Conservation (phyloP, 1,140 invertebrate genomes). For the Drosophila malerkotliana region DNA sequence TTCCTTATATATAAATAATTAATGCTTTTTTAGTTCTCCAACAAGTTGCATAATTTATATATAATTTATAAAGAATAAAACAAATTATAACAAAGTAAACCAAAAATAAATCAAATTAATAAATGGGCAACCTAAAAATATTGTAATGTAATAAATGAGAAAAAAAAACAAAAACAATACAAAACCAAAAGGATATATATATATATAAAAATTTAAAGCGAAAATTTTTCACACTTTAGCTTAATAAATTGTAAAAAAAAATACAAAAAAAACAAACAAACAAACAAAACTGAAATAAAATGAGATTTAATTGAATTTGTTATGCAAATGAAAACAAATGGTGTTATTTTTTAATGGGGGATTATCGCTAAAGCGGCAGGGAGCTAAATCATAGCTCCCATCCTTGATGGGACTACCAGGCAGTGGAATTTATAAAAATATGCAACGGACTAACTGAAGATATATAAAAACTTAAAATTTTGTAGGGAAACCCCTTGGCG, state of each 20-base stretch:
- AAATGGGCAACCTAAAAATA: slow-evolving; percentile 60
- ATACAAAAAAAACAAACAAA: slow-evolving; percentile 66
- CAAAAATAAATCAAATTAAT: slow-evolving; percentile 52
- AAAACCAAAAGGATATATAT: slow-evolving; percentile 45
- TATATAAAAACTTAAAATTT: no score
- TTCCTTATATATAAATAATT: slow-evolving; percentile 83
- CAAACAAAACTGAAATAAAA: slow-evolving; percentile 82
- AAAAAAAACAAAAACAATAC: slow-evolving; percentile 38
- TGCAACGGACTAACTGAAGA: no score
- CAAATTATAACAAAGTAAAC: slow-evolving; percentile 54
- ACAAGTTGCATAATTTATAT: slow-evolving; percentile 80
- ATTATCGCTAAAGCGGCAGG: no score
- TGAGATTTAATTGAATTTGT: slow-evolving; percentile 84
- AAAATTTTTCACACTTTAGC: slow-evolving; percentile 84
- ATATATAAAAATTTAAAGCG: slow-evolving; percentile 74
- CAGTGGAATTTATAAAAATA: no score
- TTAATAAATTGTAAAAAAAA: slow-evolving; percentile 84
- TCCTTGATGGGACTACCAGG: no score
- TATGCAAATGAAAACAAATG: slow-evolving; percentile 78
- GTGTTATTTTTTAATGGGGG: slow-evolving; percentile 7
- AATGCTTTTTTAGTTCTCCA: slow-evolving; percentile 80
- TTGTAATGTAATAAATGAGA: slow-evolving; percentile 70
- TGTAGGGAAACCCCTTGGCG: no score
- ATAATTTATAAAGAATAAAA: slow-evolving; percentile 67
- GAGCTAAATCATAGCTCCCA: no score